phyloP scores from a whole-genome alignment of 2,888 invertebrate genomes.

The Hypercompe scribonia region DNA sequence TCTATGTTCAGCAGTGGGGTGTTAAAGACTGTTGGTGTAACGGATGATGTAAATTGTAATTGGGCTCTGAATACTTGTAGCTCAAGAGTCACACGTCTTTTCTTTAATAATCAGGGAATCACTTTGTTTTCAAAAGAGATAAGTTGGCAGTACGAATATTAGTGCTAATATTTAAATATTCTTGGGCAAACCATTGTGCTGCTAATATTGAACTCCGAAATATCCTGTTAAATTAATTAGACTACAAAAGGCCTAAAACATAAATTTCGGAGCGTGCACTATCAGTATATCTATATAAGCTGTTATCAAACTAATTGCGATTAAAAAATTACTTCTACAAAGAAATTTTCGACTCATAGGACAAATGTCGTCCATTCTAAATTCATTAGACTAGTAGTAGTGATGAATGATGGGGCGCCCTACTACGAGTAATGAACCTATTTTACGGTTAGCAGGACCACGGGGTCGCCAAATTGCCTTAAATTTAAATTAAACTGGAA shows the following conservation, averaged over 20 bases:
- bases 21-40: too few relatives aligned
- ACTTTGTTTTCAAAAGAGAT: too few relatives aligned
- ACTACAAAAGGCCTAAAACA: not conserved
- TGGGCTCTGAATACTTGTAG: too few relatives aligned
- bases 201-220: not conserved
- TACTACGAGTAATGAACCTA: constrained; percentile 73
- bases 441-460: constrained; percentile 81
- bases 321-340: not conserved
- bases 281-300: not conserved
- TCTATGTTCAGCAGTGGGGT: too few relatives aligned
- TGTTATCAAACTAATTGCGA: not conserved
- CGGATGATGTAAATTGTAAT: too few relatives aligned
- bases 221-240: not conserved
- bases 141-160: too few relatives aligned
- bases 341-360: constrained; percentile 19
- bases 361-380: constrained; percentile 34
- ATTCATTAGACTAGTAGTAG: constrained; percentile 51
- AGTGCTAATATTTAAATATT: too few relatives aligned
- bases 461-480: constrained; percentile 82
- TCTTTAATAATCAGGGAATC: too few relatives aligned
- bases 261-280: not conserved
- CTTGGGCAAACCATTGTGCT: too few relatives aligned
- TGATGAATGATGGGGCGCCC: constrained; percentile 72
- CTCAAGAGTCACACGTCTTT: too few relatives aligned
- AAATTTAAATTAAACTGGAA: constrained; percentile 87